A percentile compares a stretch with the other conserved stretches of the same genome.
These are phyloP conservation scores for Sepiola atlantica DNA, from an alignment of 2,888 invertebrate species.

Conservation along the genomic window DNA sequence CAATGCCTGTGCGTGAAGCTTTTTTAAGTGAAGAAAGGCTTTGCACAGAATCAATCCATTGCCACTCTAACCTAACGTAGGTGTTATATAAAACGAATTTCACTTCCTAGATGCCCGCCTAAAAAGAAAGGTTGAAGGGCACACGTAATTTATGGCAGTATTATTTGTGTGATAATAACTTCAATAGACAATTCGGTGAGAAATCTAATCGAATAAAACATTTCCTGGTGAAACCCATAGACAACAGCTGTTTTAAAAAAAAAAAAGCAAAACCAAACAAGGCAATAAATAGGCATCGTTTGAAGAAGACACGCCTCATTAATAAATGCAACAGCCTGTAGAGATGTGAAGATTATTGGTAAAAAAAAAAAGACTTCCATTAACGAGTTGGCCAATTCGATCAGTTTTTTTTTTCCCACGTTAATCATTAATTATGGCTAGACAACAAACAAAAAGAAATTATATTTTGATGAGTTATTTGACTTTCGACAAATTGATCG, in stretches of 20 bases:
- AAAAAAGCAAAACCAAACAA: neutral
- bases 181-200: neutral
- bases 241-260: conserved; percentile 32
- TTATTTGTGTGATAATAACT: neutral
- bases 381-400: neutral
- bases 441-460: neutral
- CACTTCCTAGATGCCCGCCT: too few relatives aligned
- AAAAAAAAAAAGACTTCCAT: neutral
- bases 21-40: too few relatives aligned
- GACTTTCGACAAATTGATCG: too few relatives aligned
- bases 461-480: too few relatives aligned
- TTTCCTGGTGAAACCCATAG: neutral
- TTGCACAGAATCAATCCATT: too few relatives aligned
- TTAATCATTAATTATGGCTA: neutral
- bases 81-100: too few relatives aligned
- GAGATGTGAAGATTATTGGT: neutral
- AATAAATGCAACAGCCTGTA: neutral
- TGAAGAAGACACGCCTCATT: neutral
- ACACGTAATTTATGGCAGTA: too few relatives aligned
- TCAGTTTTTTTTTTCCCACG: neutral
- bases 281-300: neutral
- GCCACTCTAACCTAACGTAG: too few relatives aligned
- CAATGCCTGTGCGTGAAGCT: too few relatives aligned
- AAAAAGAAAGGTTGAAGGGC: too few relatives aligned
- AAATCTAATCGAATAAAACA: neutral